Percentiles rank a stretch among this genome's conserved stretches.
These are phyloP conservation scores for Calameuta filiformis DNA, from an alignment of 2,888 invertebrate species.

Conservation along the genomic window DNA sequence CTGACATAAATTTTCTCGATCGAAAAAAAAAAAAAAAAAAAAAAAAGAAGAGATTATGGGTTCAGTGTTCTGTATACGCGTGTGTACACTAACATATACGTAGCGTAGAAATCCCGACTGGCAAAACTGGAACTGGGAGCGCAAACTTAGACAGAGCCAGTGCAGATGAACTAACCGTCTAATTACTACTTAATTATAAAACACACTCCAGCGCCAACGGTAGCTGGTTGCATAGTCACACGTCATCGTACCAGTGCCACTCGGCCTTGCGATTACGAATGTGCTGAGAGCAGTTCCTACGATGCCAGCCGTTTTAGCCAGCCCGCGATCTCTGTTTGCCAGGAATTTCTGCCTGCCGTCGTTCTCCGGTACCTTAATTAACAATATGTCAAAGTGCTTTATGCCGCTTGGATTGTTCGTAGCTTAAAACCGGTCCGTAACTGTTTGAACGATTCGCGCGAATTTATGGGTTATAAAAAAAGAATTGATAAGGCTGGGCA, in stretches of 20 bases:
- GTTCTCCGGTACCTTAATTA: constrained; percentile 31
- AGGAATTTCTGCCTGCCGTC: constrained; percentile 23
- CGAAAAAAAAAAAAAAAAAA: no score
- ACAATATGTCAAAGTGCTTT: constrained; percentile 26
- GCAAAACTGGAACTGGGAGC: background rate
- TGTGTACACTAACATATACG: background rate
- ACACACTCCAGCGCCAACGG: constrained; percentile 15
- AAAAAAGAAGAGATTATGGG: background rate
- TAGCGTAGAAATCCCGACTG: background rate
- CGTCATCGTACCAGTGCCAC: constrained; percentile 5
- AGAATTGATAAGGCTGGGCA: background rate
- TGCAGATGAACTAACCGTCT: constrained; percentile 29
- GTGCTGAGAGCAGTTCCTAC: background rate
- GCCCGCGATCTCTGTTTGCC: constrained; percentile 22
- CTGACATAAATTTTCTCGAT: background rate
- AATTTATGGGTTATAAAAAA: background rate
- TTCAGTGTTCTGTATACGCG: background rate
- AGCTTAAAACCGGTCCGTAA: background rate
- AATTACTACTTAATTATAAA: constrained; percentile 38
- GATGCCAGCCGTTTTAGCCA: background rate
- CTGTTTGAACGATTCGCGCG: background rate
- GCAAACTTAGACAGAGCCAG: background rate
- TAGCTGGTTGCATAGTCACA: constrained; percentile 15
- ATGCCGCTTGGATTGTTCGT: background rate
- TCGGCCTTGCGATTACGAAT: constrained; percentile 20